A percentile compares a stretch with the other conserved stretches of the same genome.
Evolutionary conservation across 2,797 vertebrate genomes (phyloP).

Genomic region (Chaetophractus vellerosus): DNA sequence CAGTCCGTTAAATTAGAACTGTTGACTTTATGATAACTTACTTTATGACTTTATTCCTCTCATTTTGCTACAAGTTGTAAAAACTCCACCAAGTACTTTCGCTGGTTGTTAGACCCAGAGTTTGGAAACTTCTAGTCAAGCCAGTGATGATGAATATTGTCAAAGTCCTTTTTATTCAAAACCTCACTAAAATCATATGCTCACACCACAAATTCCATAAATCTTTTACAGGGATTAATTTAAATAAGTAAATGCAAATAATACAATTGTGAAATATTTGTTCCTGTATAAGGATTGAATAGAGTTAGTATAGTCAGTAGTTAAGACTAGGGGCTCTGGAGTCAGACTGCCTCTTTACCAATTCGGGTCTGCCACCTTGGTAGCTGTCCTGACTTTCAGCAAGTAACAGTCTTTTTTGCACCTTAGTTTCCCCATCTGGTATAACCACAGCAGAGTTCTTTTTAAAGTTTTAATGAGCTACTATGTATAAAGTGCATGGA

Average conservation of each 20-base stretch:
- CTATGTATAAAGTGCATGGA: neutral
- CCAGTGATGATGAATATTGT: conserved; percentile 3
- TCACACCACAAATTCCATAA: conserved; percentile 53
- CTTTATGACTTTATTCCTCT: conserved; percentile 11
- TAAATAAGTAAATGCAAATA: conserved; percentile 54
- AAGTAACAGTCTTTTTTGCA: conserved; percentile 25
- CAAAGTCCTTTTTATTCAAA: conserved; percentile 37
- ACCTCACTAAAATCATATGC: conserved; percentile 29
- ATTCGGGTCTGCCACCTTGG: neutral
- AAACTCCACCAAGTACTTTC: conserved; percentile 39
- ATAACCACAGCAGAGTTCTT: neutral
- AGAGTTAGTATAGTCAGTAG: conserved; percentile 39
- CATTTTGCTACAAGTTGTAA: conserved; percentile 41
- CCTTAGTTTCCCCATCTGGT: neutral
- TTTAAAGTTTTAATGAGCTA: conserved; percentile 52
- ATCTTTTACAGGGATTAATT: conserved; percentile 59
- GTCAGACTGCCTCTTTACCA: conserved; percentile 25
- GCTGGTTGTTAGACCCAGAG: conserved; percentile 13
- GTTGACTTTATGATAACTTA: conserved; percentile 51
- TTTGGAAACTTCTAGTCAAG: conserved; percentile 40
- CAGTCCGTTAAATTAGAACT: conserved; percentile 54
- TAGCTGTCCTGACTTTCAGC: neutral
- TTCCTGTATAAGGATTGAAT: conserved; percentile 37
- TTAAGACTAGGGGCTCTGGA: neutral
- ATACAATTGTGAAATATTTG: neutral